These are phyloP conservation scores for Papilio polytes DNA, from an alignment of 1,140 invertebrate genomes.

Conservation along the genomic window DNA sequence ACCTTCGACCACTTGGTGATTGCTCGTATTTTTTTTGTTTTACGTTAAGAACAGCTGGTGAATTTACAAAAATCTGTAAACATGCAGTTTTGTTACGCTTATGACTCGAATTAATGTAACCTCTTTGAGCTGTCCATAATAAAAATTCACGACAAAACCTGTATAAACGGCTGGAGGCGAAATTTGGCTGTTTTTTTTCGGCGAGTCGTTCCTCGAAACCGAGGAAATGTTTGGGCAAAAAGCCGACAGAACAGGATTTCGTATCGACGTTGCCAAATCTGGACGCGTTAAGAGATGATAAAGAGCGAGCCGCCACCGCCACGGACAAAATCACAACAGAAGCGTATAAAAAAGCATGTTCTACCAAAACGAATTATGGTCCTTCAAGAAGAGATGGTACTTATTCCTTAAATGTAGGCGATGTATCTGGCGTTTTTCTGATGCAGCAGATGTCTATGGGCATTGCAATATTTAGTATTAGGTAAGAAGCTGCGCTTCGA, in stretches of 20 bases:
- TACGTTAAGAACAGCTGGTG: neutral
- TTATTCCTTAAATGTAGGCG: neutral
- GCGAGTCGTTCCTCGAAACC: conserved; percentile 75
- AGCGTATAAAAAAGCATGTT: conserved; percentile 56
- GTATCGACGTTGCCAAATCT: conserved; percentile 79
- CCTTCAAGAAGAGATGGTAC: neutral
- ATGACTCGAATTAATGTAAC: conserved; percentile 69
- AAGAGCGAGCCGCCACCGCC: conserved; percentile 69
- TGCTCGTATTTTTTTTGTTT: neutral
- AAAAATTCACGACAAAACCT: conserved; percentile 82
- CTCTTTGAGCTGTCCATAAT: conserved; percentile 62
- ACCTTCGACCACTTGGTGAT: neutral
- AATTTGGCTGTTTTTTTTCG: conserved; percentile 66
- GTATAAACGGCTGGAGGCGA: conserved; percentile 79
- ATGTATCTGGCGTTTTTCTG: neutral
- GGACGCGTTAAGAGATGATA: conserved; percentile 81
- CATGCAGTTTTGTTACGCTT: conserved; percentile 53
- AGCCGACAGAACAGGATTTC: conserved; percentile 79
- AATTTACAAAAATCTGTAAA: conserved; percentile 1
- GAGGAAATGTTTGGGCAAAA: conserved; percentile 80
- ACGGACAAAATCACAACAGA: conserved; percentile 56
- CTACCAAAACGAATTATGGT: conserved; percentile 42
- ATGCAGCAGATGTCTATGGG: neutral
- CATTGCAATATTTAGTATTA: too few relatives aligned
- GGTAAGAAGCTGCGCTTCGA: conserved; percentile 35